These are phyloP conservation scores for Podotricha telesiphe DNA, from an alignment of 2,888 invertebrate species.

Conservation along the genomic window DNA sequence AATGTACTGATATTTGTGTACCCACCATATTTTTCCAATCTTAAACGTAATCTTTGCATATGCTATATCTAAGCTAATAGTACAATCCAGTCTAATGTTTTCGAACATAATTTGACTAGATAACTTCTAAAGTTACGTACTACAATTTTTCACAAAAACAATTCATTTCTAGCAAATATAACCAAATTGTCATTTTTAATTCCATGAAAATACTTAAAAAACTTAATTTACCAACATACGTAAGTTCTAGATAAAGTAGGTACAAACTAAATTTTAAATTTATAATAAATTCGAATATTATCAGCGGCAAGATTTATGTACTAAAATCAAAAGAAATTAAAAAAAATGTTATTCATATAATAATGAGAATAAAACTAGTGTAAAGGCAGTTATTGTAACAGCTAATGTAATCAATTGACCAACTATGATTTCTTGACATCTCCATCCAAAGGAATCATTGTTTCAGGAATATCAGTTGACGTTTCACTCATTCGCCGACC, in stretches of 20 bases:
- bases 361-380: background rate
- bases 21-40: background rate
- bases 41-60: slow-evolving; percentile 19
- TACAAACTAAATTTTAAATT: slow-evolving; percentile 1
- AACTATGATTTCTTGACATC: slow-evolving; percentile 63
- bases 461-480: slow-evolving; percentile 70
- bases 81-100: slow-evolving; percentile 50
- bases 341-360: background rate
- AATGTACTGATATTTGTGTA: background rate
- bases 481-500: slow-evolving; percentile 69
- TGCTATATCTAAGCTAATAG: slow-evolving; percentile 25
- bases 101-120: slow-evolving; percentile 55
- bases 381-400: background rate
- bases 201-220: slow-evolving; percentile 5
- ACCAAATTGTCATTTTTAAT: background rate
- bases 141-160: slow-evolving; percentile 8
- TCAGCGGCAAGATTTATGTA: slow-evolving; percentile 7
- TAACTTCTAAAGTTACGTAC: slow-evolving; percentile 35
- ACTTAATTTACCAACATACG: background rate
- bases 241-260: background rate
- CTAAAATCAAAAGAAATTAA: background rate
- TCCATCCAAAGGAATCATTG: slow-evolving; percentile 71
- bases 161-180: background rate
- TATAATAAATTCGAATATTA: slow-evolving; percentile 11
- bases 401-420: background rate